A percentile compares a stretch with the other conserved stretches of the same genome.
phyloP scores from a whole-genome alignment of 2,888 invertebrate genomes.

The Metallyticus violacea region DNA sequence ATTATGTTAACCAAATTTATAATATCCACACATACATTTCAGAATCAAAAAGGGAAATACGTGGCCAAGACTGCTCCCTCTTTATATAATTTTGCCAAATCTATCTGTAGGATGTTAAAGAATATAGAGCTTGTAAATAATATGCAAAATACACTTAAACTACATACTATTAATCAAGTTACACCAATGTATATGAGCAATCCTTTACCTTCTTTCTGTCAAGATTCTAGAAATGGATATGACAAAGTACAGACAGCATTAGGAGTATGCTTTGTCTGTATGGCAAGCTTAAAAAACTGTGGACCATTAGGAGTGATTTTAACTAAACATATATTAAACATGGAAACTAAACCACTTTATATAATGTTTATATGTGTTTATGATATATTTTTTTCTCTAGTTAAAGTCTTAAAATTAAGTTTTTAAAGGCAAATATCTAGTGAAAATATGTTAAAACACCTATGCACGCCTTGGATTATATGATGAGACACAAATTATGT shows the following conservation, averaged over 20 bases:
- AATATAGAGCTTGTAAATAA: neutral
- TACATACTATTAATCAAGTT: neutral
- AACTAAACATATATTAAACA: slow-evolving; percentile 2
- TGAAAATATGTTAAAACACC: neutral
- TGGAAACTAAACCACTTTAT: slow-evolving; percentile 7
- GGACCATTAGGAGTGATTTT: neutral
- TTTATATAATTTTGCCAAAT: neutral
- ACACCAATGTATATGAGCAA: slow-evolving; percentile 5
- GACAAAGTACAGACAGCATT: neutral
- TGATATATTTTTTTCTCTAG: too few species aligned
- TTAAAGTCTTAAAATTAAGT: slow-evolving; percentile 10
- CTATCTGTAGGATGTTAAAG: neutral
- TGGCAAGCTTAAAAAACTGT: slow-evolving; percentile 6
- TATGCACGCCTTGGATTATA: neutral
- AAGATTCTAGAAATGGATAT: slow-evolving; percentile 11
- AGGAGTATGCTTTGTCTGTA: neutral
- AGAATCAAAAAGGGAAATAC: too few species aligned
- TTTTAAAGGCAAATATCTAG: slow-evolving; percentile 10
- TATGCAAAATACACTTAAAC: slow-evolving; percentile 8
- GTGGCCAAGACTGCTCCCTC: neutral
- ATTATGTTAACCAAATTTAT: neutral
- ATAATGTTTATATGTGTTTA: neutral
- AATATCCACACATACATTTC: too few species aligned
- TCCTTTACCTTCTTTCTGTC: neutral
- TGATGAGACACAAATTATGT: neutral